Conservation (phyloP, 2,888 invertebrate species). For the Phorcus lineatus region DNA sequence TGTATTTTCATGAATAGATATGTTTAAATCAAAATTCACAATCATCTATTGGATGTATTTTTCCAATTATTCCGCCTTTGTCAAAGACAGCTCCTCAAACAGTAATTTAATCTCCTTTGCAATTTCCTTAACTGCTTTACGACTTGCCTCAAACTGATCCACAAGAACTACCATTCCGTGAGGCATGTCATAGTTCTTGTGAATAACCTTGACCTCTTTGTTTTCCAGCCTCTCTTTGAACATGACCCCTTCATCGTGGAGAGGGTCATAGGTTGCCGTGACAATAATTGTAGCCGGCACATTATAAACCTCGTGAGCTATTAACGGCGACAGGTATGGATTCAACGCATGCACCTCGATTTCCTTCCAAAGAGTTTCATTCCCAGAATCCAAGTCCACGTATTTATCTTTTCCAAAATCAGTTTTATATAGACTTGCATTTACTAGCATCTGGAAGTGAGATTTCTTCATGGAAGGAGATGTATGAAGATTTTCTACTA, state of each 20-base stretch:
- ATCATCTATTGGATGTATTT: no score
- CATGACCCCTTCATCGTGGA: conserved; percentile 71
- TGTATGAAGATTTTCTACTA: conserved; percentile 33
- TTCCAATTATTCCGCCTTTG: no score
- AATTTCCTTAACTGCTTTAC: neutral
- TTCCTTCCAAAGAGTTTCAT: conserved; percentile 4
- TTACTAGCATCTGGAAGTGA: neutral
- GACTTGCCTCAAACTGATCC: neutral
- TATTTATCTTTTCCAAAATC: conserved; percentile 56
- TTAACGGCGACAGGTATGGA: conserved; percentile 66
- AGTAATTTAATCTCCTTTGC: neutral
- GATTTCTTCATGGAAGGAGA: conserved; percentile 28
- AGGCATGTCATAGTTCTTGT: neutral
- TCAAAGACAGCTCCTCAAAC: no score
- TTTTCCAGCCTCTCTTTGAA: conserved; percentile 64
- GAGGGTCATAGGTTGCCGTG: conserved; percentile 71
- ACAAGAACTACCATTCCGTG: neutral
- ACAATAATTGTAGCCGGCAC: conserved; percentile 67
- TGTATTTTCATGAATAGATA: no score
- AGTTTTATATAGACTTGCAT: neutral
- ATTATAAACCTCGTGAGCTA: conserved; percentile 55
- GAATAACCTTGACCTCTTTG: conserved; percentile 52
- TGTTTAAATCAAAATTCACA: no score
- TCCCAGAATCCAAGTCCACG: neutral
- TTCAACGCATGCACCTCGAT: conserved; percentile 33